Evolutionary conservation across 2,113 vertebrate species (phyloP).

Genomic region (Phaethon lepturus): DNA sequence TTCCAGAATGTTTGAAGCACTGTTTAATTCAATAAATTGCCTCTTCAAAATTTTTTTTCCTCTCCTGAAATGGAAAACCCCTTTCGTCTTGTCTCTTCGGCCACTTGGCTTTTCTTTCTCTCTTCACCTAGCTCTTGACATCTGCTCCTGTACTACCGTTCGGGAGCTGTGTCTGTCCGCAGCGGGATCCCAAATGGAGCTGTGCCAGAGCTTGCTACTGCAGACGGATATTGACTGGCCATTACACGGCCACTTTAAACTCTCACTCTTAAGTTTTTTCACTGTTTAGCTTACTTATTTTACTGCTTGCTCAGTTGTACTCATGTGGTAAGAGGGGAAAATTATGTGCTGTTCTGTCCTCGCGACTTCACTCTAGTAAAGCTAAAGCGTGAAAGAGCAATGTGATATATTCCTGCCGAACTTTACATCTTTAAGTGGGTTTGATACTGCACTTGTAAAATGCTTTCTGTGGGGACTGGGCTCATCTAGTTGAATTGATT

Average conservation of each 20-base stretch:
- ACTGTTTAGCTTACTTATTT: neutral
- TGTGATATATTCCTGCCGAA: neutral
- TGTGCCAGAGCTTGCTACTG: neutral
- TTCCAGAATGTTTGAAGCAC: neutral
- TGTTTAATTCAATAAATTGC: neutral
- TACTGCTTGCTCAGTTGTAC: neutral
- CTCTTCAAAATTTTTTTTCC: neutral
- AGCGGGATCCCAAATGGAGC: neutral
- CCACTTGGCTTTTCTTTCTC: neutral
- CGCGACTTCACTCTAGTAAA: neutral
- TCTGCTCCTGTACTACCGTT: accelerated
- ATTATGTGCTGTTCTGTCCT: neutral
- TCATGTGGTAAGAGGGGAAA: neutral
- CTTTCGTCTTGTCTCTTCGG: neutral
- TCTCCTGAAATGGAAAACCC: neutral
- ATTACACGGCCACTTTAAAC: neutral
- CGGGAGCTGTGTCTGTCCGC: neutral
- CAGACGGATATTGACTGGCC: accelerated
- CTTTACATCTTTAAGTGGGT: neutral
- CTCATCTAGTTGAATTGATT: neutral
- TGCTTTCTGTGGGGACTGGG: neutral
- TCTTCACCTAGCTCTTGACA: neutral
- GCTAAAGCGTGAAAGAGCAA: neutral
- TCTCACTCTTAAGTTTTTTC: neutral
- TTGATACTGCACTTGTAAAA: neutral